These are phyloP conservation scores for Alectoris magna DNA, from an alignment of 2,797 vertebrate genomes.

Conservation along the genomic window DNA sequence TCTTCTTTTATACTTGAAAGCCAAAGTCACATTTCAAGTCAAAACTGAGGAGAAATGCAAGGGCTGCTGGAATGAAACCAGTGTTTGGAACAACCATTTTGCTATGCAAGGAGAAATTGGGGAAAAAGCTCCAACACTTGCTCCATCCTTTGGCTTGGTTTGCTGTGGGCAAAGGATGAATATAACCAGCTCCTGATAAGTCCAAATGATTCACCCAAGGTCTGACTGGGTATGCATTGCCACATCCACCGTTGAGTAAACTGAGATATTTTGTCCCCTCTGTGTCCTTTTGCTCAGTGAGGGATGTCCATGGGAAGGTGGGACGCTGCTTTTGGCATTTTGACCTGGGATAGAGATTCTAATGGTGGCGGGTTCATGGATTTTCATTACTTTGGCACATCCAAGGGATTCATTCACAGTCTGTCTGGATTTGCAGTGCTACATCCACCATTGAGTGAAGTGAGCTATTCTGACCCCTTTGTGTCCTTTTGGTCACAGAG, in stretches of 20 bases:
- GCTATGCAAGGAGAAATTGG: background rate
- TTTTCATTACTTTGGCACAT: no score
- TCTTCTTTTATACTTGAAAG: constrained; percentile 28
- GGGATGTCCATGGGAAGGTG: background rate
- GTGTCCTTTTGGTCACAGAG: no score
- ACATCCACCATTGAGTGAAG: no score
- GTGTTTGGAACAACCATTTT: background rate
- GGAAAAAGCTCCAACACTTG: background rate
- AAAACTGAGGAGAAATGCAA: constrained; percentile 9
- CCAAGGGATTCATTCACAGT: no score
- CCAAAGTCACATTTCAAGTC: constrained; percentile 41
- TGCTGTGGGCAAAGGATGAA: background rate
- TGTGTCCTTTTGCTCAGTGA: background rate
- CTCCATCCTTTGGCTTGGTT: background rate
- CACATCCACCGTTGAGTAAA: background rate
- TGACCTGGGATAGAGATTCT: background rate
- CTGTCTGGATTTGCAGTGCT: no score
- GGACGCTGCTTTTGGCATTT: fast-evolving
- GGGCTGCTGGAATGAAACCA: constrained; percentile 7
- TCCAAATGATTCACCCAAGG: background rate
- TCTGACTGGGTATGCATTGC: background rate
- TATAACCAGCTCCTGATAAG: fast-evolving
- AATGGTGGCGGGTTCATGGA: no score
- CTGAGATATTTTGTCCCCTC: background rate
- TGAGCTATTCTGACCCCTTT: no score